Evolutionary conservation across 2,797 vertebrate species (phyloP).

Genomic region (Melopsittacus undulatus): DNA sequence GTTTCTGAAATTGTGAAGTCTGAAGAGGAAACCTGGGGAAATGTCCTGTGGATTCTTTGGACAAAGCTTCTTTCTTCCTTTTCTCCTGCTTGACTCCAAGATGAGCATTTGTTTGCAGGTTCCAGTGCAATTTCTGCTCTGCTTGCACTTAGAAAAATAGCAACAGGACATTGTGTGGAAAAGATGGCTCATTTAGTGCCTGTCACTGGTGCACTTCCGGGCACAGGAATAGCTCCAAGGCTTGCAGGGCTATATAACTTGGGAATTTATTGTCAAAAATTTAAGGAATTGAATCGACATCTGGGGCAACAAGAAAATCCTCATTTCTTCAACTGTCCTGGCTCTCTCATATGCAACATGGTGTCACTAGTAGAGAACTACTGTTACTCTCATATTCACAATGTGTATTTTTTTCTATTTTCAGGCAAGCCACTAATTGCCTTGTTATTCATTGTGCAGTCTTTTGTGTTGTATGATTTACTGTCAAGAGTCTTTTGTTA

Average conservation of each 20-base stretch:
- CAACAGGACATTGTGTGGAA: not conserved
- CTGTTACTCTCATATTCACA: not conserved
- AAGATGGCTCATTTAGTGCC: not conserved
- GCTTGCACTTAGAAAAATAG: not conserved
- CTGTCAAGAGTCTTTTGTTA: not conserved
- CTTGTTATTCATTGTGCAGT: not conserved
- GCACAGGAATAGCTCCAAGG: not conserved
- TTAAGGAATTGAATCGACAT: not conserved
- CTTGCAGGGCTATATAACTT: not conserved
- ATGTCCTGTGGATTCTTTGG: not conserved
- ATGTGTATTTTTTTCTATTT: not conserved
- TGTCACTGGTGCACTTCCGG: not conserved
- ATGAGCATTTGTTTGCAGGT: not conserved
- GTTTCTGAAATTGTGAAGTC: not conserved
- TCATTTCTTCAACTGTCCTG: rapidly evolving
- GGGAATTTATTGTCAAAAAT: not conserved
- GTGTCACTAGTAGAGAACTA: not conserved
- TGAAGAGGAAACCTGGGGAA: not conserved
- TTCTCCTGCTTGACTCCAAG: not conserved
- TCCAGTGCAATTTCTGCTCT: not conserved
- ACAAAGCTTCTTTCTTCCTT: not conserved
- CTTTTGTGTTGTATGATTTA: not conserved
- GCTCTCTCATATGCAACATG: rapidly evolving
- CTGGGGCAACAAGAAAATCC: not conserved
- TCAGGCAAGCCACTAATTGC: not conserved